phyloP scores from a whole-genome alignment of 2,888 invertebrate species.

The Amblyjoppa fuscipennis region DNA sequence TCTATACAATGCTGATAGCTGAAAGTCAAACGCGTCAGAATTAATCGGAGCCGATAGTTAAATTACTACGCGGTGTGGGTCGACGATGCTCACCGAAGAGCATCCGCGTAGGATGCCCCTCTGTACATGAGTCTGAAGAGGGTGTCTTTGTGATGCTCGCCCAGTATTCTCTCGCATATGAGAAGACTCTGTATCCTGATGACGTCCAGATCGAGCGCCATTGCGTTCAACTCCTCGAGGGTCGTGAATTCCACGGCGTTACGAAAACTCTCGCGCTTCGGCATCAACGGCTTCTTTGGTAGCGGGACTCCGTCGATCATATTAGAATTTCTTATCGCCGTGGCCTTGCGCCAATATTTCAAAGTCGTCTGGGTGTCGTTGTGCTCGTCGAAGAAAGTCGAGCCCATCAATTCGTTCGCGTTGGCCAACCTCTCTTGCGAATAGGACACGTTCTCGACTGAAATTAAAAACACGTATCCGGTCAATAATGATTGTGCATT shows the following conservation, averaged over 20 bases:
- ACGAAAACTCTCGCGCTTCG: slow-evolving; percentile 88
- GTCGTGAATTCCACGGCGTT: slow-evolving; percentile 91
- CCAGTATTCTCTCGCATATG: slow-evolving; percentile 95
- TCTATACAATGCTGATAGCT: slow-evolving; percentile 93
- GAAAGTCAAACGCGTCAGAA: slow-evolving; percentile 22
- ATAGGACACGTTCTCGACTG: slow-evolving; percentile 86
- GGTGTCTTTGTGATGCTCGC: slow-evolving; percentile 94
- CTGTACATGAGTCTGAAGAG: slow-evolving; percentile 92
- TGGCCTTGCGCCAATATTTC: slow-evolving; percentile 93
- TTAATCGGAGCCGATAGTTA: background rate
- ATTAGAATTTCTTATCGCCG: slow-evolving; percentile 86
- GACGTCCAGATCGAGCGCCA: slow-evolving; percentile 93
- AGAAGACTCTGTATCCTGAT: slow-evolving; percentile 95
- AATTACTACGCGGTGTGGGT: background rate
- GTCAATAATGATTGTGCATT: slow-evolving; percentile 4
- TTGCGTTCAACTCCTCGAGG: slow-evolving; percentile 90
- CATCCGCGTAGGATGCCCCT: slow-evolving; percentile 91
- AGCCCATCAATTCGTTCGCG: slow-evolving; percentile 95
- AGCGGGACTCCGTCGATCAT: slow-evolving; percentile 77
- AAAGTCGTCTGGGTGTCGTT: slow-evolving; percentile 91
- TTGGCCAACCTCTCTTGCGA: slow-evolving; percentile 91
- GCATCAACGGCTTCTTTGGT: slow-evolving; percentile 87
- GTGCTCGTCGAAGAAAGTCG: slow-evolving; percentile 95
- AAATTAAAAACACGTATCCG: slow-evolving; percentile 1
- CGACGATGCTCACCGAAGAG: slow-evolving; percentile 85